A percentile compares a stretch with the other conserved stretches of the same genome.
Conservation (phyloP, 2,113 vertebrate species). For the Anolis sagrei region DNA sequence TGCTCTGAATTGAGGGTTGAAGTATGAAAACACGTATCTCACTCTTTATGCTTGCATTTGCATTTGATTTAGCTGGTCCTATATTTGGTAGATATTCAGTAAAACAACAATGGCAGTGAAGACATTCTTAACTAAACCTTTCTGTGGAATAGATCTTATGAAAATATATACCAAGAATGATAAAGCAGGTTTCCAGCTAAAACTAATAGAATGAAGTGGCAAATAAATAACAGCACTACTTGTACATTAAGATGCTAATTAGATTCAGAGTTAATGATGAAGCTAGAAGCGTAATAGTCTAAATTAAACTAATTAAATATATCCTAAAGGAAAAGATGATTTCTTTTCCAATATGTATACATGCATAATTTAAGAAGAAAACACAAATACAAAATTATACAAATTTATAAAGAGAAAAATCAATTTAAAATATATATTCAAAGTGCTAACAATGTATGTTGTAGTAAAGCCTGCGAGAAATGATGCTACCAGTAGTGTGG, state of each 20-base stretch:
- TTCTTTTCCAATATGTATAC: constrained; percentile 33
- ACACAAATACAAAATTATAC: constrained; percentile 24
- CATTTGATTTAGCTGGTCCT: background rate
- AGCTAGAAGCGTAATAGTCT: constrained; percentile 46
- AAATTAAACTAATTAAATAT: constrained; percentile 67
- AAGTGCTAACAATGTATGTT: background rate
- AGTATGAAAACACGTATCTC: background rate
- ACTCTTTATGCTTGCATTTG: background rate
- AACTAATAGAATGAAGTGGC: constrained; percentile 13
- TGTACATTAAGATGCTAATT: constrained; percentile 60
- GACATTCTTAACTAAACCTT: background rate
- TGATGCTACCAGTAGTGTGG: too few relatives aligned
- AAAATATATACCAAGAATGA: background rate
- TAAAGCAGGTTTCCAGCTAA: constrained; percentile 41
- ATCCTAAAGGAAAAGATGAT: constrained; percentile 49
- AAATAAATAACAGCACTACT: constrained; percentile 31
- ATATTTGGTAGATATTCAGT: background rate
- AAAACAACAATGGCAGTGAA: background rate
- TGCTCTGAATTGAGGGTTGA: background rate
- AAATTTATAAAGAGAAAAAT: constrained; percentile 2
- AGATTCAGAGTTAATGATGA: constrained; percentile 49
- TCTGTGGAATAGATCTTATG: background rate
- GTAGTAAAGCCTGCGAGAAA: too few relatives aligned
- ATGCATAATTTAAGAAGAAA: constrained; percentile 53
- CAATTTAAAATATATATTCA: background rate